Base-by-base conservation (phyloP, 1,140 invertebrate species). In the Euwallacea fornicatus region DNA sequence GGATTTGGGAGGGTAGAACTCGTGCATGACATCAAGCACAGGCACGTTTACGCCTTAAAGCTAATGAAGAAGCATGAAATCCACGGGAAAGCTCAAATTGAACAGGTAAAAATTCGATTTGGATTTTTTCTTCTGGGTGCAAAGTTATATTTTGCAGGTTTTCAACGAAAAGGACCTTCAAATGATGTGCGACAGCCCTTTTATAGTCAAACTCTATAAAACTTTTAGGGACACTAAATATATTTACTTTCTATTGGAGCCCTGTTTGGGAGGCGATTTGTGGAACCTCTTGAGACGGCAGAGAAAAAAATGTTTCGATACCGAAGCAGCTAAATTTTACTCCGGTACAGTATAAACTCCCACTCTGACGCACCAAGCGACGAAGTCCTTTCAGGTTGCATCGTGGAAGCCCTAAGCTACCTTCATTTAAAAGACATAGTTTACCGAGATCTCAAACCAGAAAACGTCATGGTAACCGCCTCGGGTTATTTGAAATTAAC, bases 181-280 rank as follows among this genome's bases (percentile, higher is more conserved):
- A 89, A 88, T 93, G 80, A 85, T 85, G 0, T 94, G 93, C 72
- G 87, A 87, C 66, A 76, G 66, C 13, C 54, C 54, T 0, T 80
- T 80, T 68, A 80, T 81, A 33, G 74, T 71, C 79, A 97, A 95
- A 78, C 85, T 98, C 60, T 98, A 93, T 83, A 91, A 90, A 71
- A 99, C 97, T 2, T 99, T 93, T 82, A 94, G 95, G 80, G 96
- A 98, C 83, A 87, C 86, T 58, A 98, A 98, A 80, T 98, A 96
- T 81, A 88, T 99, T 7, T 99, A 99, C 81, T 97, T 99, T 85
- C 82, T 99, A 46, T 92, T 99, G 90, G 98, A 99, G 84, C 90
- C 93, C 0, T 97, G 97, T 81, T 86, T 99, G 50, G 97, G 97
- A 7, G 98, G 98, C 11, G 97, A 99, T 82, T 88, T 99, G 8